Percentiles rank a stretch among this genome's conserved stretches.
Evolutionary conservation across 1,140 invertebrate genomes (phyloP).

Genomic region (Macrobrachium rosenbergii): DNA sequence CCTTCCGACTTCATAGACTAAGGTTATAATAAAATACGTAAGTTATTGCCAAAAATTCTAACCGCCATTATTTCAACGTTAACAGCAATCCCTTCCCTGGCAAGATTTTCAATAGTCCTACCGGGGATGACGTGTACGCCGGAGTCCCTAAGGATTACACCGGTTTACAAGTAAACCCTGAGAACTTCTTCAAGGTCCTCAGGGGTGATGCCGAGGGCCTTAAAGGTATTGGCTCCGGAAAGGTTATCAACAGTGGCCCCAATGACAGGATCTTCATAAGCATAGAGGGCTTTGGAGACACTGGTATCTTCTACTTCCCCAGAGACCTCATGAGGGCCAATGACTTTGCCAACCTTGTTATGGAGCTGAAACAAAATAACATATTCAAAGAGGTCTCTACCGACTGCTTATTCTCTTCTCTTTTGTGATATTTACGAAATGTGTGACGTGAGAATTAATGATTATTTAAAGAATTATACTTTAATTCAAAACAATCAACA

Average conservation of each 20-base stretch:
- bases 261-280: slow-evolving; percentile 78
- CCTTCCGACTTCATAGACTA: not conserved
- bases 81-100: slow-evolving; percentile 74
- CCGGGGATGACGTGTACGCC: slow-evolving; percentile 76
- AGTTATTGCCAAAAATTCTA: no score
- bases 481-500: no score
- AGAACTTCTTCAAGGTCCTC: slow-evolving; percentile 75
- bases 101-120: slow-evolving; percentile 76
- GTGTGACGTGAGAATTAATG: not conserved
- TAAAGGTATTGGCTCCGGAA: slow-evolving; percentile 72
- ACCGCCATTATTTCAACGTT: not conserved
- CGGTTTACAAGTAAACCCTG: slow-evolving; percentile 73
- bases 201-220: slow-evolving; percentile 71
- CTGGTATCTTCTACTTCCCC: slow-evolving; percentile 76
- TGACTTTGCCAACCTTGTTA: slow-evolving; percentile 69
- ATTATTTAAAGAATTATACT: not conserved
- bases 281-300: slow-evolving; percentile 79
- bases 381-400: slow-evolving; percentile 70
- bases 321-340: slow-evolving; percentile 68
- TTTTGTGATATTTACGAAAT: not conserved
- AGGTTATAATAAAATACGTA: not conserved
- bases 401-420: not conserved
- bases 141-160: slow-evolving; percentile 77
- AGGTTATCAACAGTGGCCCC: slow-evolving; percentile 74
- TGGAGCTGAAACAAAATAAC: slow-evolving; percentile 72